These are phyloP conservation scores for Prunella himalayana DNA, from an alignment of 2,113 vertebrate genomes.

Conservation along the genomic window DNA sequence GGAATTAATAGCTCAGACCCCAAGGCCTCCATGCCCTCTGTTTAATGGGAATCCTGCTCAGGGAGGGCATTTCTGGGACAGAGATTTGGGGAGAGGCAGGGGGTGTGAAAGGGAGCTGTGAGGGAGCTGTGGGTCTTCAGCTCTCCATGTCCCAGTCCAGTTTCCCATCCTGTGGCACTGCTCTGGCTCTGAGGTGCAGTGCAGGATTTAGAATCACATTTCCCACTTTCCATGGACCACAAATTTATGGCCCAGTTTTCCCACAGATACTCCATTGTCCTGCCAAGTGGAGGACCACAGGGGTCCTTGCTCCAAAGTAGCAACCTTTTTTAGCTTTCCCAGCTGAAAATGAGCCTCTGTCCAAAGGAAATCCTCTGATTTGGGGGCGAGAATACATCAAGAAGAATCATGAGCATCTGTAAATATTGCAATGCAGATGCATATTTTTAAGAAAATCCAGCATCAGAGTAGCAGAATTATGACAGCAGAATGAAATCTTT, in stretches of 20 bases:
- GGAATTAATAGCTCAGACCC: neutral
- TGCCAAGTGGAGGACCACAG: neutral
- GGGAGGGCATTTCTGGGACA: neutral
- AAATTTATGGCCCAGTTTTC: neutral
- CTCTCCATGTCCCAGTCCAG: neutral
- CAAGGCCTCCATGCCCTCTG: neutral
- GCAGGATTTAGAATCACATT: neutral
- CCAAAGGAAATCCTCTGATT: neutral
- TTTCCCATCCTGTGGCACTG: neutral
- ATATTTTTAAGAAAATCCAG: neutral
- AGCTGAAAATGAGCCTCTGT: neutral
- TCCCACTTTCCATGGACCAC: neutral
- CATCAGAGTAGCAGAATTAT: neutral
- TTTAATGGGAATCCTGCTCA: neutral
- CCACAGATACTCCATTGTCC: neutral
- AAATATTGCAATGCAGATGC: neutral
- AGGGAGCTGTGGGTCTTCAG: neutral
- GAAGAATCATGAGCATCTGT: neutral
- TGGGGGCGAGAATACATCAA: neutral
- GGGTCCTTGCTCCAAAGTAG: neutral
- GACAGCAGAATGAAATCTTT: slow-evolving; percentile 1
- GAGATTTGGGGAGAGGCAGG: neutral
- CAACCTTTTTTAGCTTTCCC: neutral
- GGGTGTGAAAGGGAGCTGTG: neutral
- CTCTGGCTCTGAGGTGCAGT: neutral